These are phyloP conservation scores for Chironomus striatipennis DNA, from an alignment of 1,140 invertebrate species.

Conservation along the genomic window DNA sequence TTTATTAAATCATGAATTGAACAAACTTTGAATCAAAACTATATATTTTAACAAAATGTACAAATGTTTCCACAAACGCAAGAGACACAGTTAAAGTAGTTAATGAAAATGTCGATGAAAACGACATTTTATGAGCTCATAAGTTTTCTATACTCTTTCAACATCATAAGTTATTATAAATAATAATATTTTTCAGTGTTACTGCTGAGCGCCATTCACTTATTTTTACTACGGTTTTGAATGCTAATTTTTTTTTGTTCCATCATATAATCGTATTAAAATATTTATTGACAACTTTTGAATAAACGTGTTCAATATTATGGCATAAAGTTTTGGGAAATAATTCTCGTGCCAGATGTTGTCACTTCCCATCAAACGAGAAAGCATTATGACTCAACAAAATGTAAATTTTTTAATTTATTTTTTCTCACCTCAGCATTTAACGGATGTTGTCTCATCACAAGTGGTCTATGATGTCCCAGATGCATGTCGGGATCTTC, in stretches of 20 bases:
- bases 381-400: not conserved
- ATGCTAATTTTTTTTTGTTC: not conserved
- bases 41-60: no score
- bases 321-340: not conserved
- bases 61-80: not conserved
- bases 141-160: slow-evolving; percentile 8
- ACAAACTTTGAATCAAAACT: no score
- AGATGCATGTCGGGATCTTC: slow-evolving; percentile 47
- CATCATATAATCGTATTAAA: not conserved
- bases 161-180: not conserved
- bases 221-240: not conserved
- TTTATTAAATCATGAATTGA: no score
- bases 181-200: not conserved
- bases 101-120: not conserved
- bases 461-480: slow-evolving; percentile 35
- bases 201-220: not conserved
- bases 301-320: not conserved
- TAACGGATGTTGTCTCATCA: slow-evolving; percentile 37
- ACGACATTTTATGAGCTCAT: not conserved
- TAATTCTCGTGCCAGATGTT: not conserved
- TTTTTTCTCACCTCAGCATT: slow-evolving; percentile 37
- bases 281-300: not conserved
- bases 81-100: not conserved
- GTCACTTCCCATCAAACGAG: not conserved
- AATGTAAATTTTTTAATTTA: slow-evolving; percentile 14